Conservation (phyloP, 2,888 invertebrate genomes). For the Watsonalla binaria region DNA sequence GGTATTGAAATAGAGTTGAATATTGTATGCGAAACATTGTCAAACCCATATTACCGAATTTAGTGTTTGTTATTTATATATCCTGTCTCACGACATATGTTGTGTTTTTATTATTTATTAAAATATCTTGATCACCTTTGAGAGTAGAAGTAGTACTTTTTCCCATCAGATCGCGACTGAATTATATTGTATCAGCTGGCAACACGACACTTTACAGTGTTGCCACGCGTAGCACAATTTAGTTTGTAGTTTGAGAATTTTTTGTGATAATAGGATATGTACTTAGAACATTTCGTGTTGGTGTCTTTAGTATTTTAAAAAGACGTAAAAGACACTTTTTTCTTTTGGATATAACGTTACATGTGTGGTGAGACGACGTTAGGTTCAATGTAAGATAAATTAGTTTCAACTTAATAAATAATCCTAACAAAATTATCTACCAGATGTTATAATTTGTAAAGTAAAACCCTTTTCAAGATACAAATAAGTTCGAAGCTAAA, state of each 20-base stretch:
- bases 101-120: slow-evolving; percentile 46
- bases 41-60: slow-evolving; percentile 18
- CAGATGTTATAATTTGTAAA: slow-evolving; percentile 14
- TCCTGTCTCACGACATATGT: slow-evolving; percentile 77
- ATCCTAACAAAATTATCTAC: slow-evolving; percentile 3
- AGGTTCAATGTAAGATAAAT: slow-evolving; percentile 54
- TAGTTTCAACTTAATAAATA: slow-evolving; percentile 43
- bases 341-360: slow-evolving; percentile 59
- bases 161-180: slow-evolving; percentile 72
- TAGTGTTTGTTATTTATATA: slow-evolving; percentile 32
- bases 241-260: slow-evolving; percentile 56
- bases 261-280: slow-evolving; percentile 74
- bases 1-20: neutral
- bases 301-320: slow-evolving; percentile 42
- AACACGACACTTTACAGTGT: slow-evolving; percentile 31
- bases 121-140: slow-evolving; percentile 32
- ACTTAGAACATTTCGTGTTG: slow-evolving; percentile 47
- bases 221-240: slow-evolving; percentile 64
- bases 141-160: slow-evolving; percentile 57
- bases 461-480: neutral
- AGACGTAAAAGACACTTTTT: slow-evolving; percentile 53
- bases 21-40: slow-evolving; percentile 7
- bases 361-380: slow-evolving; percentile 79
- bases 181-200: slow-evolving; percentile 38
- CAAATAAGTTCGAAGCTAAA: slow-evolving; percentile 50